Conservation (phyloP, 2,888 invertebrate genomes). For the Spodoptera picta region DNA sequence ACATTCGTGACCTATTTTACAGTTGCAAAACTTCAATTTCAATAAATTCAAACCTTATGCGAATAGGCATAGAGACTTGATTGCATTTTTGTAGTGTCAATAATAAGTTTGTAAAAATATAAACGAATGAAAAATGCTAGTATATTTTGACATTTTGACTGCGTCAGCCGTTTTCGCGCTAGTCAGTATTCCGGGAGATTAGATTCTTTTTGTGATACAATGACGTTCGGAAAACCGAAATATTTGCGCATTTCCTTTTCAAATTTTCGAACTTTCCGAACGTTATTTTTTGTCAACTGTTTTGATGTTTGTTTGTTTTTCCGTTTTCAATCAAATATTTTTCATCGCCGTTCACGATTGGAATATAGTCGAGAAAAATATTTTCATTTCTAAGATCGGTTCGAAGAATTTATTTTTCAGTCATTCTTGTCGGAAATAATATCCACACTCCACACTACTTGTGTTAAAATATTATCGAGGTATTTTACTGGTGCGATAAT, state of each 20-base stretch:
- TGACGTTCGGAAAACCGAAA: slow-evolving; percentile 33
- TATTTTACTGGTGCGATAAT: too few relatives aligned
- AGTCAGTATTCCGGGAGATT: slow-evolving; percentile 42
- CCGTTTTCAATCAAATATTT: slow-evolving; percentile 35
- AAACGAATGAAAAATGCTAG: slow-evolving; percentile 53
- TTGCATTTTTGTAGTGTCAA: background rate
- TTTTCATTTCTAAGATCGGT: slow-evolving; percentile 9
- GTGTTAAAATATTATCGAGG: too few relatives aligned
- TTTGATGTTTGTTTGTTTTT: slow-evolving; percentile 6
- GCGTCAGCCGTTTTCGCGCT: slow-evolving; percentile 56
- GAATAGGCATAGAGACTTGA: background rate
- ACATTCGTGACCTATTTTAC: slow-evolving; percentile 26
- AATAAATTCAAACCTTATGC: slow-evolving; percentile 3
- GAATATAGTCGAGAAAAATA: background rate
- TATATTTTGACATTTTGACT: slow-evolving; percentile 52
- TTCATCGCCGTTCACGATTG: slow-evolving; percentile 12
- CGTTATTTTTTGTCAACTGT: slow-evolving; percentile 9
- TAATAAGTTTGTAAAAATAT: slow-evolving; percentile 23
- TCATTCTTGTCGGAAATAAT: background rate
- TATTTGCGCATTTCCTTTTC: slow-evolving; percentile 44
- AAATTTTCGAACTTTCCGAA: slow-evolving; percentile 32
- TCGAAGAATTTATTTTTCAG: background rate
- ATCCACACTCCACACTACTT: too few relatives aligned
- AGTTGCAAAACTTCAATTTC: background rate
- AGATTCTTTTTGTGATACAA: slow-evolving; percentile 50